Conservation (phyloP, 2,113 vertebrate species). For the Neoarius graeffei region DNA sequence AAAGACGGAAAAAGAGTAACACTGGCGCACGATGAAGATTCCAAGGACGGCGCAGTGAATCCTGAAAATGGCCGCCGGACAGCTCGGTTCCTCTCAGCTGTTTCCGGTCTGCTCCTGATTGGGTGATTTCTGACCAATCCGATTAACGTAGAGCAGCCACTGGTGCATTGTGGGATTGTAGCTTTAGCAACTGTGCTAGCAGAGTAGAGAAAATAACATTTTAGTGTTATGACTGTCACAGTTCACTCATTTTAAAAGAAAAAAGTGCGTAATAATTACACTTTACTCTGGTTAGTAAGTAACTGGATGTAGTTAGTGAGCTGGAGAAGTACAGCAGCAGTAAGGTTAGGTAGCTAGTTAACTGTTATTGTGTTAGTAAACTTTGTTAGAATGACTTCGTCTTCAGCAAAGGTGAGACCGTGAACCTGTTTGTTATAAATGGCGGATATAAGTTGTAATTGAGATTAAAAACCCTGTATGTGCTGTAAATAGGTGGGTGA, state of each 20-base stretch:
- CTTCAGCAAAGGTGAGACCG: slow-evolving; percentile 73
- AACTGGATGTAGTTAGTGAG: not conserved
- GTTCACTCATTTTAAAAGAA: not conserved
- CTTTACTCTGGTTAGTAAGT: not conserved
- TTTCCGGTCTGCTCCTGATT: not conserved
- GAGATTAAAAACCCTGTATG: not conserved
- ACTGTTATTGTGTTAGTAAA: not conserved
- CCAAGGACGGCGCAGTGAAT: not conserved
- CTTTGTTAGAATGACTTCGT: slow-evolving; percentile 70
- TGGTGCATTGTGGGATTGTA: slow-evolving; percentile 35
- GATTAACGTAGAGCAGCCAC: not conserved
- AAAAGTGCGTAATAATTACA: not conserved
- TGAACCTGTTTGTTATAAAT: not conserved
- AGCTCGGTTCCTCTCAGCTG: slow-evolving; percentile 10
- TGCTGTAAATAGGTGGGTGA: slow-evolving; percentile 80
- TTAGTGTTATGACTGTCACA: not conserved
- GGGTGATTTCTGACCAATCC: slow-evolving; percentile 34
- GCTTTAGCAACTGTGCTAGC: not conserved
- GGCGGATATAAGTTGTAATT: not conserved
- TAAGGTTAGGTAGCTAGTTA: not conserved
- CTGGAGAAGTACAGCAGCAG: not conserved
- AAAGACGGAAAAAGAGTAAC: not conserved
- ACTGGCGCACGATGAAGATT: too few relatives aligned
- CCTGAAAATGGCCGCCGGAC: slow-evolving; percentile 46
- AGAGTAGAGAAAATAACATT: not conserved